A percentile compares a stretch with the other conserved stretches of the same genome.
Evolutionary conservation across 2,888 invertebrate species (phyloP).

Genomic region (Nephrotoma guestfalica): DNA sequence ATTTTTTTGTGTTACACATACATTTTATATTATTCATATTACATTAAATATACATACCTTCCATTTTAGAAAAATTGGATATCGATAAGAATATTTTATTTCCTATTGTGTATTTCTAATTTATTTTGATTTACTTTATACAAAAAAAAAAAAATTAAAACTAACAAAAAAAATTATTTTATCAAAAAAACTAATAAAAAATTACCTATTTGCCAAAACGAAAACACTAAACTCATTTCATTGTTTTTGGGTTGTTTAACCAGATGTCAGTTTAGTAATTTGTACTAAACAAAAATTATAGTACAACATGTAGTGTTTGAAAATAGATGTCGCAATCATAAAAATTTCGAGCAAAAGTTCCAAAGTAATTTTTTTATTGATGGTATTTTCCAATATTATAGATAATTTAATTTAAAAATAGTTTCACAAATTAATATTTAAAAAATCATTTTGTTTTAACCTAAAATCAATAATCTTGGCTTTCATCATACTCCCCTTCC

Average conservation of each 20-base stretch:
- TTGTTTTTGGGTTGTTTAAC: neutral
- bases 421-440: neutral
- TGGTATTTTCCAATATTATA: neutral
- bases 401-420: neutral
- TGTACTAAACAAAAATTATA: neutral
- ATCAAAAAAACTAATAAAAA: neutral
- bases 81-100: neutral
- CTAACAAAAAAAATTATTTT: neutral
- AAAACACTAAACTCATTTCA: neutral
- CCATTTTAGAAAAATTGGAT: neutral
- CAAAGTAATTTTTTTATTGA: neutral
- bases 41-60: neutral
- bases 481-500: constrained; percentile 4
- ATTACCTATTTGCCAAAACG: neutral
- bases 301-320: neutral
- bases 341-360: neutral
- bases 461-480: constrained; percentile 2
- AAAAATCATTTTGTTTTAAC: neutral
- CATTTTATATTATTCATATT: neutral
- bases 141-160: neutral
- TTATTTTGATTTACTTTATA: neutral
- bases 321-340: neutral
- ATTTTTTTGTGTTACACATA: neutral
- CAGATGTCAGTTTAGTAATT: neutral
- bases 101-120: neutral